Conservation (phyloP, 2,888 invertebrate species). For the Leucoptera coffeella region DNA sequence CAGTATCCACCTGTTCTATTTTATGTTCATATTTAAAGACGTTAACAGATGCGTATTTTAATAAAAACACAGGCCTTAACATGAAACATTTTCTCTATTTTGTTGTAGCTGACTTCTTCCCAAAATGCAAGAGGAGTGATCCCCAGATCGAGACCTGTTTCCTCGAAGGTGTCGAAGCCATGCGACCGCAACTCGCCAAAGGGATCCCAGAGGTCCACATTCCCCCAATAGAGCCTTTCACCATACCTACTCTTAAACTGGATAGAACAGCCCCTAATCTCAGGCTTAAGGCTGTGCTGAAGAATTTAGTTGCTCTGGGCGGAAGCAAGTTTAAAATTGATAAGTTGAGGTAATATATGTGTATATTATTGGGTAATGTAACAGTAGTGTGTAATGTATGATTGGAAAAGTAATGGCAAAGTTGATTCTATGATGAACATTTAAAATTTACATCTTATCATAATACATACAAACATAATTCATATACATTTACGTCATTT, state of each 20-base stretch:
- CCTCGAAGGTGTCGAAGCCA: conserved; percentile 48
- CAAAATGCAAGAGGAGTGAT: conserved; percentile 57
- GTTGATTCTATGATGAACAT: too few relatives aligned
- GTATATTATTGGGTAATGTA: too few relatives aligned
- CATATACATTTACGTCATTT: too few relatives aligned
- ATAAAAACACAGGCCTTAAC: too few relatives aligned
- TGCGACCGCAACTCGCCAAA: conserved; percentile 48
- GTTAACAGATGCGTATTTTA: too few relatives aligned
- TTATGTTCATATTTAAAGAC: too few relatives aligned
- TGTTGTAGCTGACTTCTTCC: conserved; percentile 61
- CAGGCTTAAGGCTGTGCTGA: conserved; percentile 59
- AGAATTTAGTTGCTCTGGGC: conserved; percentile 58
- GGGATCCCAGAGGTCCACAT: conserved; percentile 63
- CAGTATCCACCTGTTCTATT: too few relatives aligned
- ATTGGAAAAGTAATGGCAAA: too few relatives aligned
- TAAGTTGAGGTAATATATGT: conserved; percentile 60
- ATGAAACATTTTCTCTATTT: too few relatives aligned
- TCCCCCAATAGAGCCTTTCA: conserved; percentile 64
- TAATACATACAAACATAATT: too few relatives aligned
- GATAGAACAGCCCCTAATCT: conserved; percentile 65
- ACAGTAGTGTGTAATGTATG: too few relatives aligned
- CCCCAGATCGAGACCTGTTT: conserved; percentile 58
- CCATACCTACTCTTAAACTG: conserved; percentile 60
- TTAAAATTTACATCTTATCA: too few relatives aligned
- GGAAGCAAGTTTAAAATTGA: conserved; percentile 59